Percentiles rank a stretch among this genome's conserved stretches.
Evolutionary conservation across 2,888 invertebrate species (phyloP).

Genomic region (Melipona bicolor): DNA sequence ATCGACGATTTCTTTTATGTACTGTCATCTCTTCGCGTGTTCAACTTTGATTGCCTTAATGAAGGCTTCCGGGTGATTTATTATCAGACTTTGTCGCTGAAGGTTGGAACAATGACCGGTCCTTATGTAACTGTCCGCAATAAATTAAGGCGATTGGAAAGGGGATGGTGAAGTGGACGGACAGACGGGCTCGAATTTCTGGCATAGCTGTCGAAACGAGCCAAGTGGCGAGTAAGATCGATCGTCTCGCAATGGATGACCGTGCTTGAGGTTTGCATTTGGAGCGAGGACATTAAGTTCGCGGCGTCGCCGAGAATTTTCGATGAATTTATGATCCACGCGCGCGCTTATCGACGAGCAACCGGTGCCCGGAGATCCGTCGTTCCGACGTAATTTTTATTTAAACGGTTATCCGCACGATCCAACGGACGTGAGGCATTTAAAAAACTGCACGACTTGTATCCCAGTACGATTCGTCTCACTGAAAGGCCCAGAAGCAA

Average conservation of each 20-base stretch:
- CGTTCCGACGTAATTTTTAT: constrained; percentile 3
- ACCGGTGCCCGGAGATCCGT: neutral
- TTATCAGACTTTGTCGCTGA: neutral
- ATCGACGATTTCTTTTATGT: neutral
- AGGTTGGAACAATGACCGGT: neutral
- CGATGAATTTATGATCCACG: constrained; percentile 61
- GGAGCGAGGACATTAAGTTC: constrained; percentile 56
- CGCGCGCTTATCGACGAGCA: neutral
- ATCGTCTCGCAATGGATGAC: constrained; percentile 56
- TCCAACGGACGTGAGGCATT: neutral
- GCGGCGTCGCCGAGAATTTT: constrained; percentile 37
- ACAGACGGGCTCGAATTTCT: constrained; percentile 36
- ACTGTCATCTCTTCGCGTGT: neutral
- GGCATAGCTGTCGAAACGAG: constrained; percentile 32
- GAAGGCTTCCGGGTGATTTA: neutral
- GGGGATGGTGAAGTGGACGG: constrained; percentile 6
- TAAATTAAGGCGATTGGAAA: constrained; percentile 32
- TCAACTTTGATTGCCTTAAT: neutral
- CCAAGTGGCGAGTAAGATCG: constrained; percentile 58
- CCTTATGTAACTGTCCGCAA: neutral
- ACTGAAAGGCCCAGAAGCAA: no score
- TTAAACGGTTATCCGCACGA: neutral
- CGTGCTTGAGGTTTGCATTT: constrained; percentile 52
- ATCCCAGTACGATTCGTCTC: no score
- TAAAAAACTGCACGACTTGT: neutral